phyloP scores from a whole-genome alignment of 2,113 vertebrate genomes.

The Aramus guarauna region DNA sequence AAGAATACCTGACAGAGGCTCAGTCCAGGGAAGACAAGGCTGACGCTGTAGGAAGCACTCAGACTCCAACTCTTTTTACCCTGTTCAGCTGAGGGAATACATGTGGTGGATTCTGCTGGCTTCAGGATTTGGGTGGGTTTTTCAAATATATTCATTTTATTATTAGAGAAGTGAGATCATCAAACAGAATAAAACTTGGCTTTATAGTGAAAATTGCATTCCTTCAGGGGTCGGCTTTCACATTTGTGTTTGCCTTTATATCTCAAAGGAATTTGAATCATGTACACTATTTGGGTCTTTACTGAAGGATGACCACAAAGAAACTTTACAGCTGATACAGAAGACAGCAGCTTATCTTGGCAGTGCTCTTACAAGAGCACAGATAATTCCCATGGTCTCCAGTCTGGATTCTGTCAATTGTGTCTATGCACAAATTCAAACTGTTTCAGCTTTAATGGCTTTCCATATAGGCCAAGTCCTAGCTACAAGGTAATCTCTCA shows the following conservation, averaged over 20 bases:
- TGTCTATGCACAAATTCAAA: not conserved
- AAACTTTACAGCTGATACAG: slow-evolving; percentile 45
- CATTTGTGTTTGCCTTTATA: slow-evolving; percentile 27
- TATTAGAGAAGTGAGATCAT: not conserved
- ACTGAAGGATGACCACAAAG: slow-evolving; percentile 41
- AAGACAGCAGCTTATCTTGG: slow-evolving; percentile 58
- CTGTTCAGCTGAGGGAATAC: not conserved
- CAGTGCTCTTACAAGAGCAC: not conserved
- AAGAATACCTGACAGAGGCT: not conserved
- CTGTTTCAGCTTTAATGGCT: not conserved
- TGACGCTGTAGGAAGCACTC: not conserved
- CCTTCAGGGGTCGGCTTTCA: slow-evolving; percentile 1
- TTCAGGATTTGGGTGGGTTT: not conserved
- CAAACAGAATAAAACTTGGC: not conserved
- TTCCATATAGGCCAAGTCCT: not conserved
- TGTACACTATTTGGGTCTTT: not conserved
- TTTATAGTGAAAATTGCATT: slow-evolving; percentile 4
- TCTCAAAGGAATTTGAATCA: slow-evolving; percentile 22
- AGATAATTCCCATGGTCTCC: slow-evolving; percentile 3
- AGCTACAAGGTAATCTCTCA: not conserved
- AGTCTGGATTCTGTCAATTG: not conserved
- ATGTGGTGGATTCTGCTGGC: not conserved
- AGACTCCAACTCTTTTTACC: not conserved
- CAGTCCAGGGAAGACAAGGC: not conserved
- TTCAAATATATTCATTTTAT: not conserved